Conservation (phyloP, 1,140 invertebrate genomes). For the Asobara japonica region DNA sequence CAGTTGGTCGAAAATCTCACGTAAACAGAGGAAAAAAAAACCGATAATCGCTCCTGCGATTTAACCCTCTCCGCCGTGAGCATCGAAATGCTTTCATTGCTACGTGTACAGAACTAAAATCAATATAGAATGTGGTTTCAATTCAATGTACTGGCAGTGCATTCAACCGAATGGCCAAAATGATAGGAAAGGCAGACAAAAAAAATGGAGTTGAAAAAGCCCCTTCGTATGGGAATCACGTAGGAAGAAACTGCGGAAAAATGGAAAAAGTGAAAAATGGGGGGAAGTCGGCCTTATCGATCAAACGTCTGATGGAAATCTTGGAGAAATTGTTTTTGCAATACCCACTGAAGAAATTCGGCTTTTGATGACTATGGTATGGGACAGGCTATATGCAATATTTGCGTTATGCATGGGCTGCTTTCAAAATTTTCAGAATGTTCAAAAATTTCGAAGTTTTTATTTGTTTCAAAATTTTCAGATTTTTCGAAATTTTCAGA, state of each 20-base stretch:
- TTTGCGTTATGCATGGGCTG: too few relatives aligned
- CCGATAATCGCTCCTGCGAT: background rate
- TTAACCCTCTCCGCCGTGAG: background rate
- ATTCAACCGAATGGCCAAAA: background rate
- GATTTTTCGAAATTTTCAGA: too few relatives aligned
- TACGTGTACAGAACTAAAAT: background rate
- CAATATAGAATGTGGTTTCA: constrained; percentile 1
- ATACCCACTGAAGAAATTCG: too few relatives aligned
- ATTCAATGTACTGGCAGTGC: background rate
- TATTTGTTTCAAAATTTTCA: too few relatives aligned
- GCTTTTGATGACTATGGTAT: too few relatives aligned
- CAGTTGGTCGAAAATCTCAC: background rate
- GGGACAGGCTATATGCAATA: too few relatives aligned
- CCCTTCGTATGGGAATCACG: background rate
- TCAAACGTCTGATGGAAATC: background rate
- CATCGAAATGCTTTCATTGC: background rate
- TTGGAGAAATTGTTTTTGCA: too few relatives aligned
- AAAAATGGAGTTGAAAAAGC: background rate
- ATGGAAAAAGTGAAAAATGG: too few relatives aligned
- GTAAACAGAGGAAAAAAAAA: background rate
- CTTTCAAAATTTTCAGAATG: too few relatives aligned
- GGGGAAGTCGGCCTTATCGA: too few relatives aligned
- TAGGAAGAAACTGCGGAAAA: background rate
- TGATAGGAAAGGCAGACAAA: background rate
- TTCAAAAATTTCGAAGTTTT: too few relatives aligned